Evolutionary conservation across 2,113 vertebrate species (phyloP).

Genomic region (Stictonetta naevosa): DNA sequence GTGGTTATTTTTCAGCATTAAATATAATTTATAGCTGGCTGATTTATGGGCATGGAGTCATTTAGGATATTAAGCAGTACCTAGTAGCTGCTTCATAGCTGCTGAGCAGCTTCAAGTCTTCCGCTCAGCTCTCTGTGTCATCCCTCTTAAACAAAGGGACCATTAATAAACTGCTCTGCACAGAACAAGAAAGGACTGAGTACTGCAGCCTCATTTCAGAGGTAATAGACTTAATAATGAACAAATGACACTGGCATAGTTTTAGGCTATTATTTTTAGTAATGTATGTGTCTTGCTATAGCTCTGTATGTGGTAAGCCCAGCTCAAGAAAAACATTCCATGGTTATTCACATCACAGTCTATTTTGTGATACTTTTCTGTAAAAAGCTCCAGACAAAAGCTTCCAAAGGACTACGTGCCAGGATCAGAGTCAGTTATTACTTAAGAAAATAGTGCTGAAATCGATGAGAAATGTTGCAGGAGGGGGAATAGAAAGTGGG

Average conservation of each 20-base stretch:
- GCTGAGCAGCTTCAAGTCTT: conserved; percentile 29
- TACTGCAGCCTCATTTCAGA: conserved; percentile 48
- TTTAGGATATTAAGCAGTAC: conserved; percentile 47
- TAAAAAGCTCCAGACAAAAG: conserved; percentile 22
- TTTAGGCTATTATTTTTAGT: conserved; percentile 63
- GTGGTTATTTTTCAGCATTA: conserved; percentile 58
- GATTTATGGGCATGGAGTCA: conserved; percentile 39
- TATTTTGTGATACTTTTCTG: not conserved
- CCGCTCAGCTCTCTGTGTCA: not conserved
- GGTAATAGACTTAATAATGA: conserved; percentile 65
- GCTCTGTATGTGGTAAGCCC: not conserved
- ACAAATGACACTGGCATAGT: conserved; percentile 29
- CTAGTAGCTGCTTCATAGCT: conserved; percentile 28
- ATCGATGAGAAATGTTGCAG: not conserved
- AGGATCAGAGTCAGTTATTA: conserved; percentile 7
- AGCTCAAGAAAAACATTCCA: conserved; percentile 46
- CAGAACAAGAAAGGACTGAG: not conserved
- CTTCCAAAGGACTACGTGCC: not conserved
- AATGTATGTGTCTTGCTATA: conserved; percentile 1
- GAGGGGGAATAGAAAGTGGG: not conserved
- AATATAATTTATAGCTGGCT: conserved; percentile 37
- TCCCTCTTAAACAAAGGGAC: conserved; percentile 46
- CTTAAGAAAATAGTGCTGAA: conserved; percentile 52
- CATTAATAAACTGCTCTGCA: conserved; percentile 50
- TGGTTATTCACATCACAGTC: not conserved